These are phyloP conservation scores for Pogonocherus hispidulus DNA, from an alignment of 2,888 invertebrate species.

Conservation along the genomic window DNA sequence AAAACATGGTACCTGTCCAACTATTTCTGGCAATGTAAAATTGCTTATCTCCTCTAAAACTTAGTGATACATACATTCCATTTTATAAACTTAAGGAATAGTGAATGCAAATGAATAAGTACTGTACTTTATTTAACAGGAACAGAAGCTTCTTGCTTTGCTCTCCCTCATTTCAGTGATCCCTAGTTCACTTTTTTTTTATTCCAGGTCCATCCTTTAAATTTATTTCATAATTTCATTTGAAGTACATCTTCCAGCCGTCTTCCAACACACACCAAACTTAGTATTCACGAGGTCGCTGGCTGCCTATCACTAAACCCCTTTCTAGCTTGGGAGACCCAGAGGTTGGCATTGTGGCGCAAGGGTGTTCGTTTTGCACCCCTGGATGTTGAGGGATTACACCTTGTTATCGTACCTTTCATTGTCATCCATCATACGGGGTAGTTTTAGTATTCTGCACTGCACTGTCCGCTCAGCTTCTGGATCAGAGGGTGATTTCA, in stretches of 20 bases:
- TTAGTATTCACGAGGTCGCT: slow-evolving; percentile 17
- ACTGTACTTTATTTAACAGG: no score
- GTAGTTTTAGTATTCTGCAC: slow-evolving; percentile 16
- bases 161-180: no score
- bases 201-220: background rate
- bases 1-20: no score
- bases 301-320: slow-evolving; percentile 22
- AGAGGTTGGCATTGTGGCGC: slow-evolving; percentile 17
- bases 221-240: slow-evolving; percentile 1
- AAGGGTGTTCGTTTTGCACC: slow-evolving; percentile 2
- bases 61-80: no score
- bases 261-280: background rate
- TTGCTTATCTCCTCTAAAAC: no score
- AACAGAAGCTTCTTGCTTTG: no score
- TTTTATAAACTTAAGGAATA: no score
- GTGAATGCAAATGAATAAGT: no score
- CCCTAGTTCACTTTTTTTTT: background rate
- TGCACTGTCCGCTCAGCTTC: slow-evolving; percentile 3
- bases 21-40: no score
- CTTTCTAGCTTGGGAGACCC: slow-evolving; percentile 15
- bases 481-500: background rate
- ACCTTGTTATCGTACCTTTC: slow-evolving; percentile 29
- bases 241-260: background rate
- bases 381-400: slow-evolving; percentile 29
- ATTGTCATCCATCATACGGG: slow-evolving; percentile 23